Evolutionary conservation across 2,113 vertebrate genomes (phyloP), one percentile per base, ranked within the genome.

Genomic region (Centropristis striata): DNA sequence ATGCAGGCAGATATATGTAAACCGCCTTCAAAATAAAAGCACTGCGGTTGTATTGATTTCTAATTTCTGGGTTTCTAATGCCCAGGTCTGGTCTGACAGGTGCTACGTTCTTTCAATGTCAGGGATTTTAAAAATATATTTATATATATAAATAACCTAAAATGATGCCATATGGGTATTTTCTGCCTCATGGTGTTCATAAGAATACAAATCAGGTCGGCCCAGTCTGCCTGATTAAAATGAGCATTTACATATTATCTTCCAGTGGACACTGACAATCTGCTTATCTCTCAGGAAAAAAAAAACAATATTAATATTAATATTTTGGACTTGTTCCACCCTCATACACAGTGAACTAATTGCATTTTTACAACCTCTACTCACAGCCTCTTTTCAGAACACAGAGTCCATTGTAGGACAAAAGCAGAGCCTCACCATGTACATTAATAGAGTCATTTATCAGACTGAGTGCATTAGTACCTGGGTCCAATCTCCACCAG

Each of bases 401-500:
- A 54, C 16, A 14, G 44, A 61, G 21, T 46, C n/a, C 2, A 12
- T 0, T 21, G 14, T 8, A 8, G 27, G 41, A 25, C 27, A 42
- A 18, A 54, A 21, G 12, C 41, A 37, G 32, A 46, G n/a, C 16
- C 6, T 0, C 23, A 44, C n/a, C n/a, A n/a, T n/a, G 37, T 5
- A 0, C 53, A 32, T 25, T 37, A 16, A 44, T 5, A 5, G 49
- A 15, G 25, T 51, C 13, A 39, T 42, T 15, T 2, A 23, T 66
- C 13, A 42, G 44, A 15, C 51, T 6, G 57, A 32, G 21, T 63
- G 36, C 32, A 47, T 5, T 2, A 15, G 28, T 90, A 97, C 97
- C 97, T 96, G 18, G 97, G 97, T 66, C 97, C 97, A 0, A 98
- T 95, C 87, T 98, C 97, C 80, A 98, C 92, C 51, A 98, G 89